phyloP scores from a whole-genome alignment of 1,140 invertebrate species.

The Drosophila murphyi region DNA sequence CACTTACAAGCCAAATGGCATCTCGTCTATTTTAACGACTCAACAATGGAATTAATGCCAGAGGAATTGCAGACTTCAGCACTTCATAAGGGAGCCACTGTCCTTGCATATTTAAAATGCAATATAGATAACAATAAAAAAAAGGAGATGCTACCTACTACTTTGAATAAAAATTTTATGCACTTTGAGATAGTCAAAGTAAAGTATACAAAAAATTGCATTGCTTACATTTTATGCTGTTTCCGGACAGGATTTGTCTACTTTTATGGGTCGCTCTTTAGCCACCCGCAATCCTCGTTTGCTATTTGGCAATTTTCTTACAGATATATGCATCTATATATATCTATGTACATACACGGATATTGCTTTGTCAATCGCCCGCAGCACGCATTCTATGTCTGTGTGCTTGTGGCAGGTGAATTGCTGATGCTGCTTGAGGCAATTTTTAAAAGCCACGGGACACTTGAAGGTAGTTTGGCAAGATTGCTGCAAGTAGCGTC shows the following conservation, averaged over 20 bases:
- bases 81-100: background rate
- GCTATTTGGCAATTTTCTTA: conserved; percentile 33
- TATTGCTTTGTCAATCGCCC: conserved; percentile 23
- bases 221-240: conserved; percentile 3
- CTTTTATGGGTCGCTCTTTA: conserved; percentile 4
- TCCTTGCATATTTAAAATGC: background rate
- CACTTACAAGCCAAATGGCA: background rate
- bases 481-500: conserved; percentile 8
- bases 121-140: background rate
- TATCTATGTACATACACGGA: conserved; percentile 23
- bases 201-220: background rate
- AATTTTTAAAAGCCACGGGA: background rate
- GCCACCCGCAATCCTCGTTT: conserved; percentile 17
- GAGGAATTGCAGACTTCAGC: background rate
- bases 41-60: background rate
- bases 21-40: background rate
- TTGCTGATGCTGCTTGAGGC: conserved; percentile 4
- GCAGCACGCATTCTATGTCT: conserved; percentile 1
- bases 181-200: background rate
- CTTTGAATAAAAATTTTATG: conserved; percentile 4
- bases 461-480: conserved; percentile 26
- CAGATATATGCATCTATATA: conserved; percentile 17
- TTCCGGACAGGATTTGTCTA: conserved; percentile 21
- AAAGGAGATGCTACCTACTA: background rate
- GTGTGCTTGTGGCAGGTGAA: conserved; percentile 14